Evolutionary conservation across 1,140 invertebrate genomes (phyloP), one percentile per base, ranked within the genome.

Genomic region (Caenorhabditis elegans): DNA sequence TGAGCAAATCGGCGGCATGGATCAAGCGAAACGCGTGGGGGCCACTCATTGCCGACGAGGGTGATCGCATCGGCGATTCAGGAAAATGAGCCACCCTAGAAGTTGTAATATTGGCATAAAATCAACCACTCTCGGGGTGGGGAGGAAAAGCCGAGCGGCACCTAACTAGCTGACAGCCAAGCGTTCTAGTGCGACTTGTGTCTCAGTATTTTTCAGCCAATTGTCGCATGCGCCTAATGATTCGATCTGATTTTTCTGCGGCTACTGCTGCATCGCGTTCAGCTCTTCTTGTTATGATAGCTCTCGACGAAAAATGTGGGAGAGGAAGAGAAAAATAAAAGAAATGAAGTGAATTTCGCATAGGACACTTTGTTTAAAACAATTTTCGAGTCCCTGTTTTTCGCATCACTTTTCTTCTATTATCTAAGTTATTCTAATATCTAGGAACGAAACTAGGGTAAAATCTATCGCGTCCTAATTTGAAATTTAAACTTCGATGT

Each of bases 11-110:
- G 34, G 60, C 60, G 60, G 60, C 60, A 70, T 70, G 60, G 60
- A 70, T 70, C 60, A 70, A 70, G 60, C 60, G 60, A 70, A 70
- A 70, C 60, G 60, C 60, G 60, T 70, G 60, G 60, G 60, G 60
- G 60, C 60, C 60, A 70, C 60, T 43, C 60, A 39, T 70, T 70
- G 53, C 53, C 53, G 53, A 31, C 28, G 53, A 60, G 60, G 60
- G 60, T 39, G 60, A 70, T 70, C 28, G 55, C 60, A 70, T 39
- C 60, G 60, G 60, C 60, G 60, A 70, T 70, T 70, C 60, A 70
- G 39, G 60, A 70, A 70, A 70, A 70, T 70, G 60, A 70, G 60
- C 34, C 60, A 70, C 60, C 60, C 60, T 31, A 34, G 26, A 6
- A 70, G 60, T 70, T 70, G 60, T 70, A 70, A 70, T 70, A 70